Conservation (phyloP, 2,888 invertebrate species). For the Fissipunctia ypsillon region DNA sequence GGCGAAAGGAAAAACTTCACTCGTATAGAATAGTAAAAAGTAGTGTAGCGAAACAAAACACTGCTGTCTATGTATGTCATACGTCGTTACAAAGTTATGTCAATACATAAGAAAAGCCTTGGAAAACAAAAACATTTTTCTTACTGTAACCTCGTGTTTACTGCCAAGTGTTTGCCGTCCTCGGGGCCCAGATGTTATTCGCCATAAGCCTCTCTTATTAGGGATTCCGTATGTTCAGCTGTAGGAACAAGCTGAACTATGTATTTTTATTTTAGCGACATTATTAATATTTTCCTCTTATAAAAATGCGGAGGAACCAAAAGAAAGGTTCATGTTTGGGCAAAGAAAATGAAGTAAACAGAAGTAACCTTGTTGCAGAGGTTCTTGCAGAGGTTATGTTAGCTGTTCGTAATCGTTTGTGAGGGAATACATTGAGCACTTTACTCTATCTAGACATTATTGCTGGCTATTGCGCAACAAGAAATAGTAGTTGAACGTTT, state of each 20-base stretch:
- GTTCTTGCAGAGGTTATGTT: constrained; percentile 33
- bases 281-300: constrained; percentile 82
- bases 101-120: constrained; percentile 79
- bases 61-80: constrained; percentile 51
- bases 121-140: constrained; percentile 88
- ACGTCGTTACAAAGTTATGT: constrained; percentile 75
- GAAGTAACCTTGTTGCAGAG: constrained; percentile 29
- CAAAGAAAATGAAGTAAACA: constrained; percentile 49
- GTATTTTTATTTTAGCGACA: constrained; percentile 83
- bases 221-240: constrained; percentile 86
- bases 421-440: constrained; percentile 27
- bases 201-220: constrained; percentile 89
- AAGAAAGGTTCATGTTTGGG: constrained; percentile 58
- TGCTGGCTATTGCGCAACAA: constrained; percentile 14
- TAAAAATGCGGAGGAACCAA: constrained; percentile 53
- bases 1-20: constrained; percentile 16
- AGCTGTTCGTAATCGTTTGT: constrained; percentile 36
- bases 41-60: constrained; percentile 53
- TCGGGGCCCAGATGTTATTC: constrained; percentile 89
- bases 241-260: constrained; percentile 77
- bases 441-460: constrained; percentile 10
- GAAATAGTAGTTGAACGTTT: constrained; percentile 2
- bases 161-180: constrained; percentile 87
- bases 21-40: constrained; percentile 52
- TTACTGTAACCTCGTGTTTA: constrained; percentile 86